phyloP scores from a whole-genome alignment of 2,888 invertebrate species.

The Doris montereyensis region DNA sequence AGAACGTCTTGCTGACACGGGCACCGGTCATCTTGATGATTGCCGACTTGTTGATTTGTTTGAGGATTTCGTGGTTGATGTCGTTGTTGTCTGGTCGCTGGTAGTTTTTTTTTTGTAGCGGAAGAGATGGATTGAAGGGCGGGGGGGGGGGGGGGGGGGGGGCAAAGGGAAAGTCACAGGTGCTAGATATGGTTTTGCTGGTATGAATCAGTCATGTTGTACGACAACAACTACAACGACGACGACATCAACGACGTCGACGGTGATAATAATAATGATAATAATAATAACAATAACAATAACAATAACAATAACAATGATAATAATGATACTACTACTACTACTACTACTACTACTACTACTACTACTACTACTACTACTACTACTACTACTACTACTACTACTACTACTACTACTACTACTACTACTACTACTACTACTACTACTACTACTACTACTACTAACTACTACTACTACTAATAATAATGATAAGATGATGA shows the following conservation, averaged over 20 bases:
- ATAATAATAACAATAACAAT: too few relatives aligned
- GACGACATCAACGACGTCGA: too few relatives aligned
- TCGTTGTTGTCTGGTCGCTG: conserved; percentile 40
- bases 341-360: conserved; percentile 24
- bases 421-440: conserved; percentile 24
- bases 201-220: too few relatives aligned
- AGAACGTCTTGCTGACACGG: conserved; percentile 35
- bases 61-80: conserved; percentile 37
- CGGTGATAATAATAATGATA: too few relatives aligned
- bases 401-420: conserved; percentile 24
- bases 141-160: too few relatives aligned
- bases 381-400: conserved; percentile 24
- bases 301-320: too few relatives aligned
- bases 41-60: conserved; percentile 39
- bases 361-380: conserved; percentile 24
- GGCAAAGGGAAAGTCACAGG: too few relatives aligned
- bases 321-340: conserved; percentile 21
- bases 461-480: not conserved
- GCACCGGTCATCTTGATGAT: conserved; percentile 41
- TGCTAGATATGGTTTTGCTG: too few relatives aligned
- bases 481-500: too few relatives aligned
- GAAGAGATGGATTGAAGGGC: too few relatives aligned
- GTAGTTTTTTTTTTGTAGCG: too few relatives aligned
- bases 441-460: conserved; percentile 24
- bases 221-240: too few relatives aligned